Evolutionary conservation across 2,888 invertebrate species (phyloP), one percentile per base, ranked within the genome.

Genomic region (Drosophila stalkeri): DNA sequence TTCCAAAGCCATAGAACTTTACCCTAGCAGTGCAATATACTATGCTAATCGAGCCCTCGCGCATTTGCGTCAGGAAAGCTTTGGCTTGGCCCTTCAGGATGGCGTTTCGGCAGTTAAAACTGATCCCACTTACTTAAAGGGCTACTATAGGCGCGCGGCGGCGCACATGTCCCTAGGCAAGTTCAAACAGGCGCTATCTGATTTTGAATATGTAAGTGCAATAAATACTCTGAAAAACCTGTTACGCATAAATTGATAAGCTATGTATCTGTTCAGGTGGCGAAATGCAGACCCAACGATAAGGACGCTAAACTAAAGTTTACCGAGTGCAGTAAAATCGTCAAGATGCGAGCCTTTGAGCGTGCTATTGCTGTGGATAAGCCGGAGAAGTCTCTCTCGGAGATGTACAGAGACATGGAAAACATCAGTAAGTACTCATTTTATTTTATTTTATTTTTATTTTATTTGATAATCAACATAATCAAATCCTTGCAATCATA

Each of bases 141-240:
- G 98, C 0, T 99, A 98, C 92, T 99, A 99, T 93, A 95, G 99
- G 89, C 94, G 99, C 91, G 99, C 99, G 0, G 98, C 98, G 2
- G 97, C 99, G 39, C 96, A 98, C 91, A 99, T 99, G 99, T 98
- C 99, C 33, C 94, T 99, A 91, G 99, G 99, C 82, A 99, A 99
- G 94, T 99, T 98, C 93, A 99, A 99, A 94, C 94, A 97, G 93
- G 99, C 99, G 12, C 95, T 99, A 80, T 97, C 96, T 93, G 99
- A 99, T 94, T 99, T 98, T 94, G 99, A 99, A 95, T 96, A 97
- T 93, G 98, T 98, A 94, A 95, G 95, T 72, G 23, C 7, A 64
- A 18, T n/a, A 18, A 2, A 7, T 12, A 8, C 94, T 91, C 4
- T 27, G 1, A 23, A 23, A 27, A 23, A 27, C 31, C 3, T 49